These are phyloP conservation scores for Tetragnatha montana DNA, from an alignment of 2,888 invertebrate genomes.

Conservation along the genomic window DNA sequence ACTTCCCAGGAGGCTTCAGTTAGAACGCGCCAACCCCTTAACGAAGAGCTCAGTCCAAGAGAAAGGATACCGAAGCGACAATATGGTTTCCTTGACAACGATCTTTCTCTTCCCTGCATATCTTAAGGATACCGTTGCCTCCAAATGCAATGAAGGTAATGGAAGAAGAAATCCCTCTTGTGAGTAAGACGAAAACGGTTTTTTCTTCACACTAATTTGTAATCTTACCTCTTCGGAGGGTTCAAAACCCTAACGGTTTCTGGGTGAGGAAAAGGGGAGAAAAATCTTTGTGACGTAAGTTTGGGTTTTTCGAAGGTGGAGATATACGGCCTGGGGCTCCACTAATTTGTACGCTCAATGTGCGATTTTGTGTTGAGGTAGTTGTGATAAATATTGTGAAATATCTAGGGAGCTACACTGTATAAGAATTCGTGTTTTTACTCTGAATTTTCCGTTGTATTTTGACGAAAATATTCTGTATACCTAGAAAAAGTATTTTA, in stretches of 20 bases:
- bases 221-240: background rate
- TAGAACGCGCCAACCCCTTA: background rate
- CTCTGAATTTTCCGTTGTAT: no score
- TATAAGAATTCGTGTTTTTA: no score
- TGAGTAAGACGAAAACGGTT: constrained; percentile 10
- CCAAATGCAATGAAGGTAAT: constrained; percentile 32
- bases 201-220: constrained; percentile 15
- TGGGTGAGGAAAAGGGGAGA: no score
- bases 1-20: background rate
- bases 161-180: background rate
- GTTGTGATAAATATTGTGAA: no score
- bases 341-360: no score
- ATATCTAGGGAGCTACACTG: no score
- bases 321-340: no score
- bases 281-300: no score
- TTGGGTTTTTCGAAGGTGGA: no score
- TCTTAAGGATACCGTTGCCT: constrained; percentile 26
- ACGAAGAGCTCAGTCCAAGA: constrained; percentile 7
- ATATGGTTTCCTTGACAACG: constrained; percentile 36
- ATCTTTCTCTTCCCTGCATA: constrained; percentile 15
- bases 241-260: background rate
- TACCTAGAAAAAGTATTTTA: no score
- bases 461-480: no score
- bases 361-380: no score
- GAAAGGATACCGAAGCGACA: constrained; percentile 14